phyloP scores from a whole-genome alignment of 1,140 invertebrate species.

The Aphaenogaster floridana region DNA sequence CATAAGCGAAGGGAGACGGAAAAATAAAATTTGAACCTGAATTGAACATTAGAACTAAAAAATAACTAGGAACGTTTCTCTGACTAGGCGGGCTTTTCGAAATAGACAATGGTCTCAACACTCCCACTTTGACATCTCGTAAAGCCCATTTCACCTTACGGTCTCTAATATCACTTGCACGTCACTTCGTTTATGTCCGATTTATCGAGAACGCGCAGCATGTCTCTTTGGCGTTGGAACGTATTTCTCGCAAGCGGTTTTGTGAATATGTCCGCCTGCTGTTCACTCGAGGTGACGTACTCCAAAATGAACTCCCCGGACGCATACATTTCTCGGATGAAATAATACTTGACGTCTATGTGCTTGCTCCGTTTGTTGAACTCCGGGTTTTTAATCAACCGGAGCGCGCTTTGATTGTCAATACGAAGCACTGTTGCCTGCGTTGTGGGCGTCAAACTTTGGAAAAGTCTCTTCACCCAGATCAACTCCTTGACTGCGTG shows the following conservation, averaged over 20 bases:
- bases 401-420: conserved; percentile 56
- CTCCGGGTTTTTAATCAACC: conserved; percentile 70
- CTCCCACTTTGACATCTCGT: background rate
- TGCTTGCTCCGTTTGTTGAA: conserved; percentile 70
- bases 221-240: background rate
- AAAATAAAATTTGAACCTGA: too few relatives aligned
- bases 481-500: too few relatives aligned
- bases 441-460: conserved; percentile 9
- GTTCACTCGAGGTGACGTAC: background rate
- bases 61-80: too few relatives aligned
- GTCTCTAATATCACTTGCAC: too few relatives aligned
- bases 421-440: conserved; percentile 52
- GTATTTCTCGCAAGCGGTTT: background rate
- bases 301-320: background rate
- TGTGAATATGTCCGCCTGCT: background rate
- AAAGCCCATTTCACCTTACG: background rate
- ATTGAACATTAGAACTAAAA: too few relatives aligned
- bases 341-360: conserved; percentile 75
- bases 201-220: background rate
- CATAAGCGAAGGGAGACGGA: too few relatives aligned
- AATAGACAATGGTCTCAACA: background rate
- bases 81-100: too few relatives aligned
- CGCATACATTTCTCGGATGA: background rate
- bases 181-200: background rate
- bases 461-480: too few relatives aligned